A percentile compares a stretch with the other conserved stretches of the same genome.
phyloP scores from a whole-genome alignment of 2,113 vertebrate species.

The Dromas ardeola region DNA sequence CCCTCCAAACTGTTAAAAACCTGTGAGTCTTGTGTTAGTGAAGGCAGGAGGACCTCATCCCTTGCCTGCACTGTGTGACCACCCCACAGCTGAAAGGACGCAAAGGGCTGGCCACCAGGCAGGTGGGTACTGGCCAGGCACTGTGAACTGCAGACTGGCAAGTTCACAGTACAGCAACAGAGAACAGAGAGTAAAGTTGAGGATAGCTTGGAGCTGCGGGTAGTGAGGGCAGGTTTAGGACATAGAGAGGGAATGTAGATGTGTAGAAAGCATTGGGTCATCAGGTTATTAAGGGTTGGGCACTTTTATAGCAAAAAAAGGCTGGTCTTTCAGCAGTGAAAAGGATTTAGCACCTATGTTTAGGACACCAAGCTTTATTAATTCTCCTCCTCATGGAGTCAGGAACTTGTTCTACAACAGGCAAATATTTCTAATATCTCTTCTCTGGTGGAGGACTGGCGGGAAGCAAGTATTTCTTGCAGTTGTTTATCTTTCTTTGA shows the following conservation, averaged over 20 bases:
- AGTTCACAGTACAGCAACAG: background rate
- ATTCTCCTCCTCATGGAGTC: background rate
- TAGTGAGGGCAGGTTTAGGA: background rate
- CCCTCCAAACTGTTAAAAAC: background rate
- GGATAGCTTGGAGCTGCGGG: background rate
- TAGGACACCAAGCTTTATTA: background rate
- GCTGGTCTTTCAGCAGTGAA: background rate
- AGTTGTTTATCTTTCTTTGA: background rate
- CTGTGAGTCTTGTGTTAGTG: background rate
- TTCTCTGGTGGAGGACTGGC: background rate
- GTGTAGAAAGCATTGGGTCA: background rate
- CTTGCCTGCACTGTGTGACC: background rate
- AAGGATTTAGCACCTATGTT: background rate
- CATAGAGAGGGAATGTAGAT: background rate
- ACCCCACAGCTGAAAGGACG: background rate
- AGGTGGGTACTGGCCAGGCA: background rate
- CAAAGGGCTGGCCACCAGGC: background rate
- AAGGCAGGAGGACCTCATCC: background rate
- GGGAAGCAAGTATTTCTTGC: background rate
- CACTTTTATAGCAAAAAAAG: background rate
- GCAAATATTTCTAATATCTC: background rate
- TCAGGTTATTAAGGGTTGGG: background rate
- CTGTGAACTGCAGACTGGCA: background rate
- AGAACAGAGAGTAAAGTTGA: background rate
- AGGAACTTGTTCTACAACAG: background rate